phyloP scores from a whole-genome alignment of 2,888 invertebrate species.

The Andrena marginata region DNA sequence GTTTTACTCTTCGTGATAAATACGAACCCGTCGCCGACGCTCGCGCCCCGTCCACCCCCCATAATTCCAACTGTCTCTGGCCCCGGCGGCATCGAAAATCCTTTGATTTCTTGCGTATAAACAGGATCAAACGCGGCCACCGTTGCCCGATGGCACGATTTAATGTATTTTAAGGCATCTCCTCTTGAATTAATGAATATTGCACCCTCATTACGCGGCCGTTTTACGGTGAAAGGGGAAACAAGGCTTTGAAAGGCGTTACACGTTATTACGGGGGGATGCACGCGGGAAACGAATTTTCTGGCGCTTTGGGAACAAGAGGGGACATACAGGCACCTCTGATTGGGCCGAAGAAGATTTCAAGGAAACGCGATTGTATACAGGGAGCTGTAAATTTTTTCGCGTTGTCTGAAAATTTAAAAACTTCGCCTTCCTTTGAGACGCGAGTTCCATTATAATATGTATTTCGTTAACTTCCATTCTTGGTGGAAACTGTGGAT shows the following conservation, averaged over 20 bases:
- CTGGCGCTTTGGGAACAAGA: not conserved
- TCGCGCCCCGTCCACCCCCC: conserved; percentile 25
- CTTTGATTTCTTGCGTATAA: conserved; percentile 6
- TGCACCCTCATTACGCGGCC: not conserved
- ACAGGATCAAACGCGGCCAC: not conserved
- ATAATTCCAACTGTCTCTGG: conserved; percentile 49
- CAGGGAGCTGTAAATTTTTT: too few relatives aligned
- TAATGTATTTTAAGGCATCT: not conserved
- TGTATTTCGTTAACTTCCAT: not conserved
- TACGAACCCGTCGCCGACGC: conserved; percentile 70
- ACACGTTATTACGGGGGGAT: too few relatives aligned
- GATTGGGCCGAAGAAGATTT: too few relatives aligned
- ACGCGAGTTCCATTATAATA: not conserved
- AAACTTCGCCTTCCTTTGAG: not conserved
- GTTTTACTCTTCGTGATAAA: conserved; percentile 84
- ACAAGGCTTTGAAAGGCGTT: not conserved
- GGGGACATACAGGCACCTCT: too few relatives aligned
- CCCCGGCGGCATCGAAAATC: conserved; percentile 19
- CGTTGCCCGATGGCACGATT: not conserved
- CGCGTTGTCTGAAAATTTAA: too few relatives aligned
- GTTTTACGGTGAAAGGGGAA: not conserved
- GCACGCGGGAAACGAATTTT: conserved; percentile 1
- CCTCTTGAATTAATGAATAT: conserved; percentile 10
- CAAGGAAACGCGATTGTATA: too few relatives aligned
- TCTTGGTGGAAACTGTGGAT: not conserved